These are phyloP conservation scores for Blastobasis adustella DNA, from an alignment of 2,888 invertebrate genomes.

Conservation along the genomic window DNA sequence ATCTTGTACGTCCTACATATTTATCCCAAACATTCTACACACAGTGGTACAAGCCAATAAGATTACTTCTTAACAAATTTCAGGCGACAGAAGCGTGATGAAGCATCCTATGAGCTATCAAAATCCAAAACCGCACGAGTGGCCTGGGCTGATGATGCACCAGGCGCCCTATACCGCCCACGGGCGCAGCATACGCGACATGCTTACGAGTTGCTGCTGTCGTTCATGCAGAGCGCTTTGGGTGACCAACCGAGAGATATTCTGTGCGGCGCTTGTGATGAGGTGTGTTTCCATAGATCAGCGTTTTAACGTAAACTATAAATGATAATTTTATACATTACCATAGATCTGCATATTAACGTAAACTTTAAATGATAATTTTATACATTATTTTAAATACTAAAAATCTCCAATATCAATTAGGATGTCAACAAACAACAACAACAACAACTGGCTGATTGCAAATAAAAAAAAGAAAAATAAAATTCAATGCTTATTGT, in stretches of 20 bases:
- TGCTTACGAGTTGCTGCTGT: constrained; percentile 96
- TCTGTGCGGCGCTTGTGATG: constrained; percentile 99
- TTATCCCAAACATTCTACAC: too few relatives aligned
- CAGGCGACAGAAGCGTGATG: constrained; percentile 91
- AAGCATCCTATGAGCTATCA: constrained; percentile 93
- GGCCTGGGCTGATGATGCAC: constrained; percentile 93
- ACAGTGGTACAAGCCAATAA: not conserved
- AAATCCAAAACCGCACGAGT: constrained; percentile 91
- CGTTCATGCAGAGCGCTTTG: constrained; percentile 97
- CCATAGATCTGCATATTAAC: too few relatives aligned
- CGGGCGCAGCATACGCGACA: constrained; percentile 98
- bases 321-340: too few relatives aligned
- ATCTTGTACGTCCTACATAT: too few relatives aligned
- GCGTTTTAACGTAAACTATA: too few relatives aligned
- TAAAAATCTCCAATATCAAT: too few relatives aligned
- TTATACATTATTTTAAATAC: too few relatives aligned
- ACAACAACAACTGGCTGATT: too few relatives aligned
- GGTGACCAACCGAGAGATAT: constrained; percentile 98
- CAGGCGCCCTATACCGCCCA: constrained; percentile 95
- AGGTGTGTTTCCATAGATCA: constrained; percentile 73
- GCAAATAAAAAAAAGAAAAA: too few relatives aligned
- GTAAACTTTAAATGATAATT: too few relatives aligned
- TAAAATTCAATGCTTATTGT: too few relatives aligned
- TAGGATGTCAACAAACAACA: too few relatives aligned
- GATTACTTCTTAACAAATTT: not conserved